Base-by-base conservation (phyloP, 2,113 vertebrate species). In the Isurus oxyrinchus region DNA sequence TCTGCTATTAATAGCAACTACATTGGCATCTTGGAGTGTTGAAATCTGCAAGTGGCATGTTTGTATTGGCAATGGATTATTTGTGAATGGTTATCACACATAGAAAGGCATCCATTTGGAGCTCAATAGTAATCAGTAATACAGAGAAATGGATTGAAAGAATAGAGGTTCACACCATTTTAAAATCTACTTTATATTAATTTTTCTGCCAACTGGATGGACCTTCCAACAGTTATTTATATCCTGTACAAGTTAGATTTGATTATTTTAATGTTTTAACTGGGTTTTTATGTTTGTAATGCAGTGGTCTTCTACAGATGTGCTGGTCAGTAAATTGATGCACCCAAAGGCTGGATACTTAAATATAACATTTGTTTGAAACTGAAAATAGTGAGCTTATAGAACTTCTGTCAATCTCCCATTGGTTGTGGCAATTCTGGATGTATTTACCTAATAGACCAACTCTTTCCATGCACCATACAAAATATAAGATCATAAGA, bases 81-180 rank as follows among this genome's bases (percentile, higher is more conserved):
- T 53, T 90, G 53, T 90, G 53, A 91, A 27, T 91, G 27, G 27
- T 59, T 91, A 91, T 35, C 88, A 35, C 55, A 59, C 88, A 14
- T 55, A 55, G 86, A 35, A 91, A 91, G 27, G 4, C 57, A 91
- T 91, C 88, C 55, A 91, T 35, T 91, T 91, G 88, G 55, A 91
- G n/a, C 55, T 59, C 88, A n/a, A 13, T 59, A 13, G 27, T 59
- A 31, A 19, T 57, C 88, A 91, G 88, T 59, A 59, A 91, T 14
- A 59, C 53, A 91, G 55, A 91, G 55, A 91, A 91, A 91, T 91
- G 53, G 55, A 59, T 90, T 59, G 13, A 91, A 91, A 91, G 88
- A 91, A 90, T 90, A 57, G 23, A 55, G 23, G 23, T 55, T 90
- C 87, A 27, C 49, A 44, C 40, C 31, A n/a, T 91, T 91, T 91